phyloP scores from a whole-genome alignment of 2,113 vertebrate genomes.

The Montifringilla adamsi region DNA sequence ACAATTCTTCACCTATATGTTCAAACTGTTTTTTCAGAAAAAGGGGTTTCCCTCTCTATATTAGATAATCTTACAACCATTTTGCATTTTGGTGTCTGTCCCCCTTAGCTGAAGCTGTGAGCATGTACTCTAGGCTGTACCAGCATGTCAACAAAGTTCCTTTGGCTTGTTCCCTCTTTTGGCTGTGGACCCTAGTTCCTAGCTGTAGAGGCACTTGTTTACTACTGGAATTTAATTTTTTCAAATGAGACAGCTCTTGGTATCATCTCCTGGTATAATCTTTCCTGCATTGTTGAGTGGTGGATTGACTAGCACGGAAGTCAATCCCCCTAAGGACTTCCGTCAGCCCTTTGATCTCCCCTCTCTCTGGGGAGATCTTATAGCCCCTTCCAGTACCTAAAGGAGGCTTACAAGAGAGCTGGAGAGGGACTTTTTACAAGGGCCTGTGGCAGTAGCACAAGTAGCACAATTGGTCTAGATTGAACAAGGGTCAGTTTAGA shows the following conservation, averaged over 20 bases:
- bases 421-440: background rate
- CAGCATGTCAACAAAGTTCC: background rate
- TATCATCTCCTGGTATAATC: background rate
- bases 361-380: too few species aligned
- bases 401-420: background rate
- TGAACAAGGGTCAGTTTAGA: background rate
- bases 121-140: background rate
- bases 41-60: fast-evolving
- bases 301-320: background rate
- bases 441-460: background rate
- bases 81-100: background rate
- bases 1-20: background rate
- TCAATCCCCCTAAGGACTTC: background rate
- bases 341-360: background rate
- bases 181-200: background rate
- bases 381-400: background rate
- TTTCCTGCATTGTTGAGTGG: background rate
- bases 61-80: background rate
- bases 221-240: background rate
- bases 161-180: background rate
- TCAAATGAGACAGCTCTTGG: background rate
- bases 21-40: background rate
- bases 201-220: background rate
- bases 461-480: background rate
- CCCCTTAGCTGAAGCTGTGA: background rate